Conservation (phyloP, 2,888 invertebrate species). For the Phortica okadai region DNA sequence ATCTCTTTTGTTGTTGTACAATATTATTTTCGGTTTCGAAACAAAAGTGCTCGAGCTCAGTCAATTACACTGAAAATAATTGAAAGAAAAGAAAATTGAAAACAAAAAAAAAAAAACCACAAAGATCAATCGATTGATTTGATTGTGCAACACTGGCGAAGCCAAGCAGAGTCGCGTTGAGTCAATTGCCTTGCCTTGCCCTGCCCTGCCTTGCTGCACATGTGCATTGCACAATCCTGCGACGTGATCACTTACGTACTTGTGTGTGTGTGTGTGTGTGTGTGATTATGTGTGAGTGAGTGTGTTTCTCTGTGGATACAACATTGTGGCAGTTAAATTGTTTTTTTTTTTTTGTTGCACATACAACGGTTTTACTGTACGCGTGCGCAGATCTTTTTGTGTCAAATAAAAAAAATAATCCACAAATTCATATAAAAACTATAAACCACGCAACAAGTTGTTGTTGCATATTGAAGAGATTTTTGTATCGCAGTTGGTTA, state of each 20-base stretch:
- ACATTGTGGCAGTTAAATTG: too few species aligned
- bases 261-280: neutral
- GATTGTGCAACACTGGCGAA: conserved; percentile 28
- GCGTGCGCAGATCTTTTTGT: too few species aligned
- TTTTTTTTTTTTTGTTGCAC: conserved; percentile 47
- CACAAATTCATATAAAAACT: neutral
- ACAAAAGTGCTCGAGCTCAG: conserved; percentile 26
- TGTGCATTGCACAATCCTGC: conserved; percentile 69
- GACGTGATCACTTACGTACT: conserved; percentile 38
- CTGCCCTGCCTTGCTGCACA: conserved; percentile 43
- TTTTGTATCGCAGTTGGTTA: conserved; percentile 52
- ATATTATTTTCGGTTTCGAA: neutral
- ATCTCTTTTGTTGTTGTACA: neutral
- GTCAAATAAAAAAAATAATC: neutral
- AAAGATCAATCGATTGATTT: conserved; percentile 1
- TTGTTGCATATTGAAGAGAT: conserved; percentile 31
- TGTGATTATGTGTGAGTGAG: neutral
- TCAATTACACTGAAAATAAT: conserved; percentile 14
- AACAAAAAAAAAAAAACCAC: neutral
- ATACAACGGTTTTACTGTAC: neutral
- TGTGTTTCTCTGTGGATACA: too few species aligned
- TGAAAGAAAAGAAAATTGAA: conserved; percentile 7
- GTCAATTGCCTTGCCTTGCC: conserved; percentile 3
- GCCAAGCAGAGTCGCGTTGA: conserved; percentile 27
- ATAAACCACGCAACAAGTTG: neutral